phyloP scores from a whole-genome alignment of 1,140 invertebrate species.

The Periplaneta americana region DNA sequence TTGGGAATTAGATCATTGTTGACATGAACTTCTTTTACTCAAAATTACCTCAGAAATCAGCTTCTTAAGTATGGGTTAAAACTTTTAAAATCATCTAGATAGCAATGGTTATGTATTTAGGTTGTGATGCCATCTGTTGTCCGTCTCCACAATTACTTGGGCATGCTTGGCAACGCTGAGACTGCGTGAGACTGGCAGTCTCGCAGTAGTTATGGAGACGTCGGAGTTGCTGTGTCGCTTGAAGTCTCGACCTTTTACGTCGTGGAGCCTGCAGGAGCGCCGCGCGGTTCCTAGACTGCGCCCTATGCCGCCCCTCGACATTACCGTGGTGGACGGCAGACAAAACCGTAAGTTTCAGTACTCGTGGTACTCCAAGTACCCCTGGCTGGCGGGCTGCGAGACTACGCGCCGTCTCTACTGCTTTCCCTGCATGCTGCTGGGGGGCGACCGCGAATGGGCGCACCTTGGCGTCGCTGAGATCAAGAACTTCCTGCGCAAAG shows the following conservation, averaged over 20 bases:
- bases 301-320: not conserved
- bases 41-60: too few species aligned
- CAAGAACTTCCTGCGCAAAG: not conserved
- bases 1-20: too few species aligned
- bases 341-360: not conserved
- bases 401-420: not conserved
- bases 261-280: not conserved
- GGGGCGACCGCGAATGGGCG: not conserved
- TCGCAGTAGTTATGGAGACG: too few species aligned
- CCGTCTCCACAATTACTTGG: too few species aligned
- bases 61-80: too few species aligned
- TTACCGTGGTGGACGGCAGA: not conserved
- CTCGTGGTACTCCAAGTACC: not conserved
- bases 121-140: too few species aligned
- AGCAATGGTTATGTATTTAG: too few species aligned
- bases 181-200: not conserved
- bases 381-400: not conserved
- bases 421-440: not conserved
- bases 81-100: too few species aligned
- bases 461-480: not conserved
- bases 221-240: not conserved
- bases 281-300: not conserved
- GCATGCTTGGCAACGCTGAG: too few species aligned
- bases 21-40: too few species aligned
- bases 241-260: not conserved